Base-by-base conservation (phyloP, 1,140 invertebrate genomes). In the Papilio dardanus region DNA sequence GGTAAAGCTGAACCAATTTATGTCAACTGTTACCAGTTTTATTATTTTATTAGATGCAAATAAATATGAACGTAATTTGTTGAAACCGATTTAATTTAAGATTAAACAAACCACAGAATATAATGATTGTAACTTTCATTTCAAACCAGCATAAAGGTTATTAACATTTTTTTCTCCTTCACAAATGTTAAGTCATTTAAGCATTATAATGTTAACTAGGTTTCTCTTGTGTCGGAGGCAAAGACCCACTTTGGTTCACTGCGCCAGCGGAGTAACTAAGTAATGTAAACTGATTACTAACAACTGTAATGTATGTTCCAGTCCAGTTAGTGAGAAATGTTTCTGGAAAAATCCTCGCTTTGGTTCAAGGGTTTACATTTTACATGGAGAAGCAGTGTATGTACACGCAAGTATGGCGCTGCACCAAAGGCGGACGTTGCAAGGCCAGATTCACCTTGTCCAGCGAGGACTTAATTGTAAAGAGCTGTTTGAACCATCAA, bases 321-420 rank as follows among this genome's bases (percentile, higher is more conserved):
- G 81, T 84, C 10, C 28, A 42, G 37, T 87, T 76, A 30, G 37
- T 79, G 30, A 58, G 58, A 3, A 86, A 80, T 50, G 46, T 46
- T 19, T 31, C 40, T 2, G 83, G 82, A 1, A 86, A 83, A 42
- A 14, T 30, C 12, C 66, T 79, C 1, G 78, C 79, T 2, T 28
- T 86, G 1, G 54, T 84, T 1, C 37, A 83, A 21, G 83, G 82
- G 0, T 84, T 80, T 71, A 84, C 78, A 0, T 83, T 79, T 58
- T 83, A 79, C 30, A 77, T 74, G 62, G 76, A 79, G 21, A 65
- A 62, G 3, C 35, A 65, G 0, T 71, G 71, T 1, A 76, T 37
- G 14, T 79, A 74, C 5, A 81, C 76, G 1, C 73, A 80, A 10
- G 62, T 74, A 2, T 86, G 83, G 83, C 76, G 79, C 21, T 86